Conservation (phyloP, 2,888 invertebrate genomes). For the Gerris lacustris region DNA sequence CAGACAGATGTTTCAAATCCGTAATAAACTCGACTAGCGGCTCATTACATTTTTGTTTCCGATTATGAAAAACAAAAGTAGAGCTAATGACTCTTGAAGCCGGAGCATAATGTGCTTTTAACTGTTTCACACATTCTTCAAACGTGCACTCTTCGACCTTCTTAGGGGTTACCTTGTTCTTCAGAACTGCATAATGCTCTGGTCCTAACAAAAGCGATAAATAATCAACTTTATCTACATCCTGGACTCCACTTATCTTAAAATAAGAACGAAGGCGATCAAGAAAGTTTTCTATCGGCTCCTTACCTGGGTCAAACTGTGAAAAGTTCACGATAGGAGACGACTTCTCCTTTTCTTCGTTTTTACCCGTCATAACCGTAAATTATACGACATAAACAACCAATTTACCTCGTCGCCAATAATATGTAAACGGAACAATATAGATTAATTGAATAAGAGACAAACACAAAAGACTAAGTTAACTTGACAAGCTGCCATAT, state of each 20-base stretch:
- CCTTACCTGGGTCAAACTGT: neutral
- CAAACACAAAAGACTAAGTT: no score
- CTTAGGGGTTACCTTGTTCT: neutral
- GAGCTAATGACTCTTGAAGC: neutral
- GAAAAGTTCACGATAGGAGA: neutral
- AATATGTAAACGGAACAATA: neutral
- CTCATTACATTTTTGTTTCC: neutral
- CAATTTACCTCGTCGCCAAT: neutral
- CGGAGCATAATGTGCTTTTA: neutral
- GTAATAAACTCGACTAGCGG: neutral
- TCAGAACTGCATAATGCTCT: neutral
- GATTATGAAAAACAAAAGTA: neutral
- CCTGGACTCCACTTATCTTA: neutral
- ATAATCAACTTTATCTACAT: neutral
- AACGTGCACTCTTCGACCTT: neutral
- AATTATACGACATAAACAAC: neutral
- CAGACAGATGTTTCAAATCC: neutral
- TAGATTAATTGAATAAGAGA: no score
- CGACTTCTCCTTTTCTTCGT: neutral
- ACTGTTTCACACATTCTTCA: neutral
- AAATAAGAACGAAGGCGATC: neutral
- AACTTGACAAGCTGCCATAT: no score
- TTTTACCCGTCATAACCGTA: neutral
- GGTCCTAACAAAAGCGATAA: neutral
- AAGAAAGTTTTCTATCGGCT: neutral